Evolutionary conservation across 2,888 invertebrate species (phyloP), one percentile per base, ranked within the genome.

Genomic region (Empis livida): DNA sequence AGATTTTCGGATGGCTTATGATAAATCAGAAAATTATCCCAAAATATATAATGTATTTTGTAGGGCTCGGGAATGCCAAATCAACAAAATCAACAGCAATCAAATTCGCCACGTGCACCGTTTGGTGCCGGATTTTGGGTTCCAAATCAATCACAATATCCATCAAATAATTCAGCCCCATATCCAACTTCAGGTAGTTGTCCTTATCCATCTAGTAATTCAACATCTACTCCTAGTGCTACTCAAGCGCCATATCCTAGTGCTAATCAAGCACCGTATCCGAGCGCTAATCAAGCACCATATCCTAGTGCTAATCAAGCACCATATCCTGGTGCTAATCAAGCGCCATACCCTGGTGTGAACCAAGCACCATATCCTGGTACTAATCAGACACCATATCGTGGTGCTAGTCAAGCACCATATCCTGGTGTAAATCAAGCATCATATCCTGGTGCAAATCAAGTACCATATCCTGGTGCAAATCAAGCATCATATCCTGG

Each of bases 51-150:
- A 23, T 13, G 23, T 20, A 41, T 23, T 57, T 68, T 65, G 59
- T 67, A 68, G 68, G 67, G 67, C 60, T 58, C 68, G 57, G 67
- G 68, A 59, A 63, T 61, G 62, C 62, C 63, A 61, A 55, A n/a
- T 5, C 23, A 13, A 27, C 27, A 23, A 27, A 63, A 54, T 55
- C 59, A 55, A 56, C 61, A 49, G 54, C 55, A 55, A 55, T 48
- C 51, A 46, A 49, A 49, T 39, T 54, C 53, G 49, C 52, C 53
- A 31, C 51, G 48, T 50, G 60, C 58, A 42, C 68, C 67, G 45
- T 68, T 68, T 51, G 68, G 68, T 56, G 61, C 62, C 54, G 68
- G 67, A 55, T 66, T 63, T 61, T 51, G 54, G 44, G 56, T 59
- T 44, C 60, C 57, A 48, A 43, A 46, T 32, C 46, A 42, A 17